Evolutionary conservation across 1,140 invertebrate species (phyloP).

Genomic region (Pogonomyrmex barbatus): DNA sequence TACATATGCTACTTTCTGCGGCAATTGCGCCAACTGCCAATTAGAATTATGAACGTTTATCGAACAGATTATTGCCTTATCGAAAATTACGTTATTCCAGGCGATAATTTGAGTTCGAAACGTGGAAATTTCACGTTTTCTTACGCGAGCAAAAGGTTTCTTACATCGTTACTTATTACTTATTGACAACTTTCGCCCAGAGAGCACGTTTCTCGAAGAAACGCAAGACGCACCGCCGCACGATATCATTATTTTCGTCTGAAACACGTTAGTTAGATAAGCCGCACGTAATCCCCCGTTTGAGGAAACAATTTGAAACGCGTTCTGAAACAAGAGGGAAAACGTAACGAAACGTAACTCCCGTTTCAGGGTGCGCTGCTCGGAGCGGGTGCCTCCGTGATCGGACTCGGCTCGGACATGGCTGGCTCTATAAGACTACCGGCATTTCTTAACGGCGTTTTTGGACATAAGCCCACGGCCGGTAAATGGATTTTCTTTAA

Average conservation of each 20-base stretch:
- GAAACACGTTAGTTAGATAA: neutral
- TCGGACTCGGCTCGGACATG: slow-evolving; percentile 95
- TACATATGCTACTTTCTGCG: neutral
- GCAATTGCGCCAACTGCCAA: neutral
- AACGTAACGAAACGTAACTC: neutral
- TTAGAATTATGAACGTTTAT: neutral
- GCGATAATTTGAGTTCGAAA: neutral
- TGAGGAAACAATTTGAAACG: neutral
- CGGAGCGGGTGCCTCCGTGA: slow-evolving; percentile 90
- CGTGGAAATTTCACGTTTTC: neutral
- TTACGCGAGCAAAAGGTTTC: neutral
- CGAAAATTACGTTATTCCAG: neutral
- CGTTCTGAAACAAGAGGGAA: neutral
- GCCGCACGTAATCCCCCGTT: neutral
- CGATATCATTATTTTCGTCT: neutral
- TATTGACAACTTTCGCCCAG: neutral
- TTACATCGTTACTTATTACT: neutral
- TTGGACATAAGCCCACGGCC: slow-evolving; percentile 94
- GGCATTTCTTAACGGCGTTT: slow-evolving; percentile 94
- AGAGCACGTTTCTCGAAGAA: neutral
- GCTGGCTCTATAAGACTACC: slow-evolving; percentile 95
- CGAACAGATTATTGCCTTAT: neutral
- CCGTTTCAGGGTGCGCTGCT: slow-evolving; percentile 88
- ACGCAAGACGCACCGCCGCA: neutral
- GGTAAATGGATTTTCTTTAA: slow-evolving; percentile 82